These are phyloP conservation scores for Chroicocephalus ridibundus DNA, from an alignment of 2,113 vertebrate genomes.

Conservation along the genomic window DNA sequence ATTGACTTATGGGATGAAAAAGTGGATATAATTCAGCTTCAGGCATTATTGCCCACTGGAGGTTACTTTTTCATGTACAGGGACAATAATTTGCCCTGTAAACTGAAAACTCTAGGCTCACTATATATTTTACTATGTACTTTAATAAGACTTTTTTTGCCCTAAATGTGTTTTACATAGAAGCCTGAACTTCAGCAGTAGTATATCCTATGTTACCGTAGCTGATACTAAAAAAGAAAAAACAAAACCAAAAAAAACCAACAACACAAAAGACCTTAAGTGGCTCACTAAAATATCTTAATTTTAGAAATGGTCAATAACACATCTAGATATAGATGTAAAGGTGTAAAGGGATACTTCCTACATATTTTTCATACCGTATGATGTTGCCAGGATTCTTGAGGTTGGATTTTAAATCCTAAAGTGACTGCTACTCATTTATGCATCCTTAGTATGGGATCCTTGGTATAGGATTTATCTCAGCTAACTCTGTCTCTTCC, in stretches of 20 bases:
- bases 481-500: not conserved
- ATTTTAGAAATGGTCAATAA: not conserved
- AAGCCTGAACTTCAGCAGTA: not conserved
- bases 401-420: not conserved
- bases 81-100: conserved; percentile 65
- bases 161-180: not conserved
- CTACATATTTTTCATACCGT: not conserved
- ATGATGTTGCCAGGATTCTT: not conserved
- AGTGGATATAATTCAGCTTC: conserved; percentile 64
- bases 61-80: conserved; percentile 65
- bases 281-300: not conserved
- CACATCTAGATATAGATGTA: not conserved
- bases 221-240: not conserved
- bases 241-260: not conserved
- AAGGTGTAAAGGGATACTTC: not conserved
- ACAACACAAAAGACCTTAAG: not conserved
- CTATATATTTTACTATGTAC: conserved; percentile 44
- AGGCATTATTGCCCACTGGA: conserved; percentile 62
- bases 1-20: conserved; percentile 68
- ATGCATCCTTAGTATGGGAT: not conserved
- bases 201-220: not conserved
- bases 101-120: conserved; percentile 56
- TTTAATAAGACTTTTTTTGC: conserved; percentile 31
- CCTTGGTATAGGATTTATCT: not conserved
- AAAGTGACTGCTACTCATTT: not conserved